Base-by-base conservation (phyloP, 37 sponge, comb jelly and placozoan genomes). In the Corticium candelabrum region DNA sequence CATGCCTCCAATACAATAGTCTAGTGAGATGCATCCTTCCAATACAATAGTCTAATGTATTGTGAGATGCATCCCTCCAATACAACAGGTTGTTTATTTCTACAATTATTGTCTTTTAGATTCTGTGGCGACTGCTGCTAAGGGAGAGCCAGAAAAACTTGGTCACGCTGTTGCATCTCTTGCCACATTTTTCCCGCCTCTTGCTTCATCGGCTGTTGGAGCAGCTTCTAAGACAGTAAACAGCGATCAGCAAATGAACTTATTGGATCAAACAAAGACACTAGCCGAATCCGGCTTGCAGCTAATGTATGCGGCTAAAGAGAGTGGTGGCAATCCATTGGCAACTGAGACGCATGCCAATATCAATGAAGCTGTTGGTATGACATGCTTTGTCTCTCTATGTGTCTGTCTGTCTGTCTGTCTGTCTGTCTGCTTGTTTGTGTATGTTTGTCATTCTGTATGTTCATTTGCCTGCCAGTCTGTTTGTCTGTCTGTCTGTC, bases 61-160 rank as follows among this genome's bases (percentile, higher is more conserved):
- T n/a, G n/a, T n/a, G n/a, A n/a, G n/a, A n/a, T n/a, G n/a, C n/a
- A n/a, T n/a, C n/a, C n/a, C n/a, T n/a, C n/a, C n/a, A n/a, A n/a
- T n/a, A n/a, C n/a, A n/a, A n/a, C n/a, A n/a, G n/a, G n/a, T n/a
- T n/a, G 5, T 29, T 29, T 70, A 32, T 7, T 70, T 34, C 36
- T 70, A 5, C 21, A 30, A 5, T 70, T 70, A 4, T 70, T 35
- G 73, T 43, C 84, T 79, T 1, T 76, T 96, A 2, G 84, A 81
- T 7, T 91, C 94, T 11, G 71, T 97, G 35, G 37, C 84, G 2
- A 78, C 80, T 1, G 89, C 98, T 36, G 94, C 98, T 34, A 90
- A 90, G 78, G 85, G 89, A 7, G 94, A 97, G 68, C 89, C 98
- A 0, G 98, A 97, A 87, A 97, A 90, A 43, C 91, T 97, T 0